A percentile compares a stretch with the other conserved stretches of the same genome.
Evolutionary conservation across 2,797 vertebrate species (phyloP).

Genomic region (Trematomus bernacchii): DNA sequence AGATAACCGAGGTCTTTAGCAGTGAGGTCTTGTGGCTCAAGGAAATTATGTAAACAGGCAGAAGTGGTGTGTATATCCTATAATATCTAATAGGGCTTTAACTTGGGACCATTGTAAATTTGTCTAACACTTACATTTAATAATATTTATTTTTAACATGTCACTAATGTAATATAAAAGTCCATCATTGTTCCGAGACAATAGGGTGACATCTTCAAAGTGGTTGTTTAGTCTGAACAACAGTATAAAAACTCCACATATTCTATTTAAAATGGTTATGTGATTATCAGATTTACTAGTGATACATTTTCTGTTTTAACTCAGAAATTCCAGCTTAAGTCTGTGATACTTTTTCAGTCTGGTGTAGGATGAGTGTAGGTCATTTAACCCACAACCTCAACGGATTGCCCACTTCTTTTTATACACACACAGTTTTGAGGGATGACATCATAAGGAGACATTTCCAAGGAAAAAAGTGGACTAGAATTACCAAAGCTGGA

Average conservation of each 20-base stretch:
- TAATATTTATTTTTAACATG: not conserved
- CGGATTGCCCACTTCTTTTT: slow-evolving; percentile 46
- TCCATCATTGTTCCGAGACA: not conserved
- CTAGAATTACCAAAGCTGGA: slow-evolving; percentile 52
- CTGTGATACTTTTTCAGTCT: not conserved
- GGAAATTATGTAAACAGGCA: slow-evolving; percentile 45
- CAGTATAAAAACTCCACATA: not conserved
- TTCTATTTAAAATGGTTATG: not conserved
- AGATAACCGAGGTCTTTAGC: slow-evolving; percentile 71
- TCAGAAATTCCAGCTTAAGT: not conserved
- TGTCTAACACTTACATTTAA: not conserved
- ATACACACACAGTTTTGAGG: slow-evolving; percentile 48
- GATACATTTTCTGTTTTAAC: too few relatives aligned
- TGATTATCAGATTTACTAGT: not conserved
- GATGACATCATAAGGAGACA: slow-evolving; percentile 68
- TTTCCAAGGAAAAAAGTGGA: slow-evolving; percentile 23
- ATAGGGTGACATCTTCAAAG: not conserved
- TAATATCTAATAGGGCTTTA: not conserved
- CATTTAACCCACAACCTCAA: slow-evolving; percentile 19
- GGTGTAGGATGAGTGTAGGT: slow-evolving; percentile 9
- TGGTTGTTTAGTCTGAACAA: not conserved
- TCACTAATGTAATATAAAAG: not conserved
- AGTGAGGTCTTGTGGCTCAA: slow-evolving; percentile 43
- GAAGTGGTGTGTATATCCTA: not conserved
- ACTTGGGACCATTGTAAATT: not conserved